Conservation (phyloP, 1,140 invertebrate genomes). For the Drosophila neocordata region DNA sequence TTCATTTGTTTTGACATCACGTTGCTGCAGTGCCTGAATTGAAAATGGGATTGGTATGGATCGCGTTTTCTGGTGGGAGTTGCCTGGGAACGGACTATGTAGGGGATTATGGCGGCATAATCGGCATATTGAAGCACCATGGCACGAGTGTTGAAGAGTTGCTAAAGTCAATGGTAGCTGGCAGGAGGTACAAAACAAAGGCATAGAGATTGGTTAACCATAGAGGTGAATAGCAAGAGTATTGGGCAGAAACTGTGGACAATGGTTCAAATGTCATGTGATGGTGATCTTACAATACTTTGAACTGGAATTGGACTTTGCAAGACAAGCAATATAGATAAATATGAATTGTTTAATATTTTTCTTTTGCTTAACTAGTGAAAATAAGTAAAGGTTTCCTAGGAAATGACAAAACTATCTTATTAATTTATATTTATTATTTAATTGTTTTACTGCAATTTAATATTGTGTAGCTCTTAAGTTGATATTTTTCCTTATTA, state of each 20-base stretch:
- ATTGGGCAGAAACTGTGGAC: not conserved
- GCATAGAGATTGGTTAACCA: not conserved
- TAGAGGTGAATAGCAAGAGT: slow-evolving; percentile 8
- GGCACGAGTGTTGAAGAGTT: slow-evolving; percentile 41
- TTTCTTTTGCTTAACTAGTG: too few relatives aligned
- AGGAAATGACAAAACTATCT: too few relatives aligned
- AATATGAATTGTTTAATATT: too few relatives aligned
- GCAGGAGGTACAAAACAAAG: not conserved
- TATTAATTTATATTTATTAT: too few relatives aligned
- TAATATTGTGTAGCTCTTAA: too few relatives aligned
- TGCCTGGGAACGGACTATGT: not conserved
- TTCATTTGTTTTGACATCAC: slow-evolving; percentile 81
- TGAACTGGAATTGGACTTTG: not conserved
- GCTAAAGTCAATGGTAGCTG: not conserved
- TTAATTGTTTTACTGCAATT: too few relatives aligned
- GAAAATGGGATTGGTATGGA: slow-evolving; percentile 1
- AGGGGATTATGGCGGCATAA: slow-evolving; percentile 32
- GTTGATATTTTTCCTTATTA: too few relatives aligned
- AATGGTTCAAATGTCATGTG: not conserved
- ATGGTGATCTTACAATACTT: not conserved
- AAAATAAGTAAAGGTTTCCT: too few relatives aligned
- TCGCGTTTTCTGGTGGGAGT: not conserved
- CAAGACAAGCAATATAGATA: not conserved
- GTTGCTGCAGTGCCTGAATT: slow-evolving; percentile 50
- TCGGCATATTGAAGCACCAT: slow-evolving; percentile 53